Percentiles rank a stretch among this genome's conserved stretches.
phyloP scores from a whole-genome alignment of 53 echinoderm and acorn worm species.

The Hippasteria phrygiana region DNA sequence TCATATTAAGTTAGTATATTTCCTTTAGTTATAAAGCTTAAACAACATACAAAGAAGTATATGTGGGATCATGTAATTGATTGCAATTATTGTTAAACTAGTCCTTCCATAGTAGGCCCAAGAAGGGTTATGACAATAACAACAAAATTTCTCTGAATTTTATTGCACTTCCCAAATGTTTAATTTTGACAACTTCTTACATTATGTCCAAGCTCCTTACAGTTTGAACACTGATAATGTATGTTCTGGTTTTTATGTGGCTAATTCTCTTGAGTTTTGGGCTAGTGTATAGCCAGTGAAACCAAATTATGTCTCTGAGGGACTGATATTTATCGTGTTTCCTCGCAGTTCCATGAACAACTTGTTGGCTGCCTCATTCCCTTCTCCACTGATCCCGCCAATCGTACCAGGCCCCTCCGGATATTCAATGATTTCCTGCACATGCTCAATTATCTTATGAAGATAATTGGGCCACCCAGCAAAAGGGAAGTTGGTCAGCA shows the following conservation, averaged over 20 bases:
- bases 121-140: too few species aligned
- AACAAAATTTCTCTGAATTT: too few species aligned
- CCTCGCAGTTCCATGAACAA: slow-evolving; percentile 56
- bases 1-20: too few species aligned
- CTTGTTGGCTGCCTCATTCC: slow-evolving; percentile 72
- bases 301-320: slow-evolving; percentile 66
- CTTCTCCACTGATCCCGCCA: slow-evolving; percentile 61
- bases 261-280: slow-evolving; percentile 48
- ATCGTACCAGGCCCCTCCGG: slow-evolving; percentile 66
- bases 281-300: slow-evolving; percentile 69
- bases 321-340: background rate
- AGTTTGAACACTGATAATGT: slow-evolving; percentile 7
- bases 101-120: too few species aligned
- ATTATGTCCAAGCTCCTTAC: slow-evolving; percentile 15
- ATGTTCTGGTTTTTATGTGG: slow-evolving; percentile 13
- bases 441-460: slow-evolving; percentile 69
- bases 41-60: too few species aligned
- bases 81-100: too few species aligned
- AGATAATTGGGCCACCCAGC: slow-evolving; percentile 72
- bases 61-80: too few species aligned
- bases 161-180: too few species aligned
- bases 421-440: slow-evolving; percentile 39
- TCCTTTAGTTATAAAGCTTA: too few species aligned
- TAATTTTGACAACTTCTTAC: slow-evolving; percentile 22
- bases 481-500: slow-evolving; percentile 60